Percentiles rank a stretch among this genome's conserved stretches.
These are phyloP conservation scores for Drosophila paranaensis DNA, from an alignment of 2,888 invertebrate genomes.

Conservation along the genomic window DNA sequence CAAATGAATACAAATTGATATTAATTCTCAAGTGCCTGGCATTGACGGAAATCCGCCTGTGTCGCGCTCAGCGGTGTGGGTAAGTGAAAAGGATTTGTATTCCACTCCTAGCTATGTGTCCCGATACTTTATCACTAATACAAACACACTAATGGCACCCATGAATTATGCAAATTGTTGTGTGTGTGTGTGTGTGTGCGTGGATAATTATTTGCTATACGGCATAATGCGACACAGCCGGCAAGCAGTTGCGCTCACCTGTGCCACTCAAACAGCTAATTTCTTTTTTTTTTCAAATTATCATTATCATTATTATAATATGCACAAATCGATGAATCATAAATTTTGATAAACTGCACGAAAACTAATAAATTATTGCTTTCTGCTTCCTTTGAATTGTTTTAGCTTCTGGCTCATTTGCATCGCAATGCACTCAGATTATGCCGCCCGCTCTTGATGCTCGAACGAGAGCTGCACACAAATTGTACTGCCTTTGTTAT, in stretches of 20 bases:
- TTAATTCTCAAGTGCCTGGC: slow-evolving; percentile 72
- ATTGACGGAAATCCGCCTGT: slow-evolving; percentile 68
- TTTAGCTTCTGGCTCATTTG: slow-evolving; percentile 16
- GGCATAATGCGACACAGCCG: slow-evolving; percentile 20
- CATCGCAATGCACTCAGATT: slow-evolving; percentile 9
- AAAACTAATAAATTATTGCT: slow-evolving; percentile 53
- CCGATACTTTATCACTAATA: slow-evolving; percentile 26
- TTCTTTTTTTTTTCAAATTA: background rate
- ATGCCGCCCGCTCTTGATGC: slow-evolving; percentile 1
- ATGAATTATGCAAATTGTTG: slow-evolving; percentile 78
- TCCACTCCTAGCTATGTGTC: slow-evolving; percentile 11
- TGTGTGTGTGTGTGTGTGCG: slow-evolving; percentile 14
- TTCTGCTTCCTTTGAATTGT: slow-evolving; percentile 45
- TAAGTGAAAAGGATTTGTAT: slow-evolving; percentile 59
- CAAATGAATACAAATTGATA: slow-evolving; percentile 79
- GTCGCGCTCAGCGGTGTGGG: slow-evolving; percentile 22
- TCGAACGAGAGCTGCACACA: background rate
- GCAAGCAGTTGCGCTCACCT: slow-evolving; percentile 29
- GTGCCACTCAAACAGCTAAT: slow-evolving; percentile 9
- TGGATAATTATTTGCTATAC: slow-evolving; percentile 37
- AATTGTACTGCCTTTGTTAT: background rate
- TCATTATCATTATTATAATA: slow-evolving; percentile 4
- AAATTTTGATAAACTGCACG: slow-evolving; percentile 56
- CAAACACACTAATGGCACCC: slow-evolving; percentile 45
- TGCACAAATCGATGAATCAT: slow-evolving; percentile 68